These are phyloP conservation scores for Corydoras maculifer DNA, from an alignment of 2,113 vertebrate species.

Conservation along the genomic window DNA sequence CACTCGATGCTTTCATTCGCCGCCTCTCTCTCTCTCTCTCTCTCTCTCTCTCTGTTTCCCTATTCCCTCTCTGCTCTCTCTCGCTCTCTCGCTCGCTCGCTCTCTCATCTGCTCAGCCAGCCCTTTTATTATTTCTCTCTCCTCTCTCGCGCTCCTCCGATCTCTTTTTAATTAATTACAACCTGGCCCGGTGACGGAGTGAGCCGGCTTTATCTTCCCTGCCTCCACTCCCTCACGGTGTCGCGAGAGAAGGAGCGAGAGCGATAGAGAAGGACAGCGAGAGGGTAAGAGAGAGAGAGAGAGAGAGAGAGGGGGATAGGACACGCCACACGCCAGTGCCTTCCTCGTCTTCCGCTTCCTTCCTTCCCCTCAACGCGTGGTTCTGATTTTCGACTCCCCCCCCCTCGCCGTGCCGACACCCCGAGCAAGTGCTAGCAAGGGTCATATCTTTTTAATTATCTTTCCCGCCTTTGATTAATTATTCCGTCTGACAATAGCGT, in stretches of 20 bases:
- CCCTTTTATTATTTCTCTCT: conserved; percentile 50
- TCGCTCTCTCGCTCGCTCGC: conserved; percentile 28
- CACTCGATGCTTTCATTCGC: conserved; percentile 43
- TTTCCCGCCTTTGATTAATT: conserved; percentile 99
- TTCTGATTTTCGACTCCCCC: conserved; percentile 51
- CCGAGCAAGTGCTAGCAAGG: conserved; percentile 96
- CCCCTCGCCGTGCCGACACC: conserved; percentile 72
- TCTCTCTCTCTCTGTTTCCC: conserved; percentile 23
- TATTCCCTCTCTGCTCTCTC: conserved; percentile 7
- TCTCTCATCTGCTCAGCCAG: conserved; percentile 43
- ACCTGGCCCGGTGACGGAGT: conserved; percentile 72
- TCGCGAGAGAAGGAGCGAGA: conserved; percentile 69
- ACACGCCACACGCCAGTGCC: conserved; percentile 42
- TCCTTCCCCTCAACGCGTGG: conserved; percentile 26
- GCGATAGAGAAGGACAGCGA: conserved; percentile 21
- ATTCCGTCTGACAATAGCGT: conserved; percentile 97
- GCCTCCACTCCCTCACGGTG: conserved; percentile 74
- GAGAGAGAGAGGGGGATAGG: conserved; percentile 31
- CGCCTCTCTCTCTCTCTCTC: conserved; percentile 29
- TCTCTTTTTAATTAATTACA: conserved; percentile 91
- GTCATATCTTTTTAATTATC: conserved; percentile 99
- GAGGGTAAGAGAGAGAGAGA: conserved; percentile 23
- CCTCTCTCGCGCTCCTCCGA: conserved; percentile 36
- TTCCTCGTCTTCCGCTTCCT: conserved; percentile 39
- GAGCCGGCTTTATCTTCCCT: conserved; percentile 85